Conservation (phyloP, 2,797 vertebrate species). For the Synaphobranchus kaupii region DNA sequence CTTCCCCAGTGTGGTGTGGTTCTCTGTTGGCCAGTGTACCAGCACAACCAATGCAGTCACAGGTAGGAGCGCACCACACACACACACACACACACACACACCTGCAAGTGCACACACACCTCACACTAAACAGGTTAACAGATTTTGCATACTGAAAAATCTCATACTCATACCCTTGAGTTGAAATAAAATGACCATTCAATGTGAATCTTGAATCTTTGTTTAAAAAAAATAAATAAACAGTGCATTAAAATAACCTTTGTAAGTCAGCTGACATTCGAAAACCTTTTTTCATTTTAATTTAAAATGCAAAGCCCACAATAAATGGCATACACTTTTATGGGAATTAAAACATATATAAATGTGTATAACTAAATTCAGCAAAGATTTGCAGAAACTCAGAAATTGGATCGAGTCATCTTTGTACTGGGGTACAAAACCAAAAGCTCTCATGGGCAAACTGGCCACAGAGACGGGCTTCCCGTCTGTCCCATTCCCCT, state of each 20-base stretch:
- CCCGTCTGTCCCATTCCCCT: not conserved
- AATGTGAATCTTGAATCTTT: no score
- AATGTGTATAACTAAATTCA: not conserved
- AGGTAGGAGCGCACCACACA: not conserved
- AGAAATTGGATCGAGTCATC: not conserved
- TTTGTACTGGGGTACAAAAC: not conserved
- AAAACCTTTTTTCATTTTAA: no score
- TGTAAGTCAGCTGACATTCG: no score
- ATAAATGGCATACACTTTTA: no score
- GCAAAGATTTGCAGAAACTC: not conserved
- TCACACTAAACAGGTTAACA: no score
- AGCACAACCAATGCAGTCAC: no score
- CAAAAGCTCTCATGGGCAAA: not conserved
- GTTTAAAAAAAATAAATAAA: no score
- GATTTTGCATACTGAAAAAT: no score
- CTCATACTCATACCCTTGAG: no score
- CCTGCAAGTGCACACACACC: not conserved
- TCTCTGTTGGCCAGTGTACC: not conserved
- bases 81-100: constrained; percentile 29
- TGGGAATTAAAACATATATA: not conserved
- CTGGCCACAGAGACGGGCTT: not conserved
- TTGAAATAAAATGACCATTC: no score
- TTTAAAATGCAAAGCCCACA: no score
- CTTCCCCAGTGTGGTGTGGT: not conserved
- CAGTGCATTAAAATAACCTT: no score